phyloP scores from a whole-genome alignment of 2,888 invertebrate genomes.

The Drosophila meridiana region DNA sequence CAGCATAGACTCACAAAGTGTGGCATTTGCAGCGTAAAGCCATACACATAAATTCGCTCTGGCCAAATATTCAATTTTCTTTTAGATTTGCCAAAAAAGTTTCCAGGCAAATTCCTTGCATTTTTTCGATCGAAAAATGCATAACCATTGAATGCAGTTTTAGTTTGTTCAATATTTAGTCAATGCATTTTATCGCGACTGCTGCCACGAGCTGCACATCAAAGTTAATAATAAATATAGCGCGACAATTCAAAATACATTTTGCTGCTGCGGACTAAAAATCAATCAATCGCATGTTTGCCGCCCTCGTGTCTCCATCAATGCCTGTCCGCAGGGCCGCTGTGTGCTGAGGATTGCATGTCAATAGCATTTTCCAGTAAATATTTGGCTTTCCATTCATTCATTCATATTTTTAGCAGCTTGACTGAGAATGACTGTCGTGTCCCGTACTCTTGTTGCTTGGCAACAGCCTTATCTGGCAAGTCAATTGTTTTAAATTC shows the following conservation, averaged over 20 bases:
- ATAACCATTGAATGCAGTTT: conserved; percentile 10
- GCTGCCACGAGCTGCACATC: not conserved
- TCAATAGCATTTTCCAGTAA: conserved; percentile 28
- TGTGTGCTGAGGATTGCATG: conserved; percentile 31
- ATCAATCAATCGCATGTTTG: conserved; percentile 30
- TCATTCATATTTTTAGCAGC: conserved; percentile 4
- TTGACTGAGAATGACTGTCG: not conserved
- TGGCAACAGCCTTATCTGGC: conserved; percentile 43
- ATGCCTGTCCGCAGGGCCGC: not conserved
- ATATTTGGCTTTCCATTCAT: conserved; percentile 15
- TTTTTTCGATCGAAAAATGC: conserved; percentile 25
- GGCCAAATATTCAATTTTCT: conserved; percentile 50
- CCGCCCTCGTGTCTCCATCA: not conserved
- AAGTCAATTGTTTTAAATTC: conserved; percentile 8
- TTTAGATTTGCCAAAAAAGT: conserved; percentile 28
- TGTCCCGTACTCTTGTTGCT: conserved; percentile 8
- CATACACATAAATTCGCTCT: conserved; percentile 72
- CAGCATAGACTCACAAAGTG: conserved; percentile 18
- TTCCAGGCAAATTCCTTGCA: conserved; percentile 44
- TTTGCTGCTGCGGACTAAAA: conserved; percentile 7
- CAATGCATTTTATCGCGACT: conserved; percentile 5
- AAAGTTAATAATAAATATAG: conserved; percentile 28
- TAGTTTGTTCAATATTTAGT: conserved; percentile 20
- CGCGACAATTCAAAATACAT: conserved; percentile 10
- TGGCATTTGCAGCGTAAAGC: conserved; percentile 58